Evolutionary conservation across 2,797 vertebrate species (phyloP).

Genomic region (Telmatherina bonti): DNA sequence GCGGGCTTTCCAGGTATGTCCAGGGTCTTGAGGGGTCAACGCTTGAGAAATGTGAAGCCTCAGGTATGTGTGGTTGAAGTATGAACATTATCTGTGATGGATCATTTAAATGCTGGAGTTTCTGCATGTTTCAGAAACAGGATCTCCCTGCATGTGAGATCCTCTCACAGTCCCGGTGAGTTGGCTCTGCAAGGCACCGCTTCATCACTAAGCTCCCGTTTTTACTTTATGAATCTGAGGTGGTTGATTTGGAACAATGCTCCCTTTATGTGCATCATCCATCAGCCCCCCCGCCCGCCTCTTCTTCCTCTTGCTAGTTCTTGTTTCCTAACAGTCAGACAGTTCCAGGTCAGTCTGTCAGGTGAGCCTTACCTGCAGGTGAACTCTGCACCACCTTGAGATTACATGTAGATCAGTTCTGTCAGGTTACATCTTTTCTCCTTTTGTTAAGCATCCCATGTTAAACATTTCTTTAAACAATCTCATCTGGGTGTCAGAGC

Average conservation of each 20-base stretch:
- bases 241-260: slow-evolving; percentile 72
- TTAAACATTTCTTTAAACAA: no score
- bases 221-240: slow-evolving; percentile 48
- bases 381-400: slow-evolving; percentile 82
- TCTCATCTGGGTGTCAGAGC: no score
- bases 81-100: slow-evolving; percentile 10
- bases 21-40: slow-evolving; percentile 13
- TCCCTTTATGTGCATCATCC: slow-evolving; percentile 77
- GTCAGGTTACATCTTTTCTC: no score
- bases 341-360: slow-evolving; percentile 71
- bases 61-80: slow-evolving; percentile 5
- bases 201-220: slow-evolving; percentile 25
- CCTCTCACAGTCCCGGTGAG: no score
- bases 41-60: slow-evolving; percentile 34
- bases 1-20: not conserved
- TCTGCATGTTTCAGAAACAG: not conserved
- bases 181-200: not conserved
- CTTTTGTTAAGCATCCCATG: no score
- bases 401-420: no score
- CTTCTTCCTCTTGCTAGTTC: slow-evolving; percentile 13
- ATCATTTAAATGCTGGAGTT: slow-evolving; percentile 1
- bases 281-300: slow-evolving; percentile 51
- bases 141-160: no score
- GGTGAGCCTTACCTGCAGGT: slow-evolving; percentile 79
- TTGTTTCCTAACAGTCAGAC: slow-evolving; percentile 67